Base-by-base conservation (phyloP, 2,113 vertebrate genomes). In the Notarius lentiginosus region DNA sequence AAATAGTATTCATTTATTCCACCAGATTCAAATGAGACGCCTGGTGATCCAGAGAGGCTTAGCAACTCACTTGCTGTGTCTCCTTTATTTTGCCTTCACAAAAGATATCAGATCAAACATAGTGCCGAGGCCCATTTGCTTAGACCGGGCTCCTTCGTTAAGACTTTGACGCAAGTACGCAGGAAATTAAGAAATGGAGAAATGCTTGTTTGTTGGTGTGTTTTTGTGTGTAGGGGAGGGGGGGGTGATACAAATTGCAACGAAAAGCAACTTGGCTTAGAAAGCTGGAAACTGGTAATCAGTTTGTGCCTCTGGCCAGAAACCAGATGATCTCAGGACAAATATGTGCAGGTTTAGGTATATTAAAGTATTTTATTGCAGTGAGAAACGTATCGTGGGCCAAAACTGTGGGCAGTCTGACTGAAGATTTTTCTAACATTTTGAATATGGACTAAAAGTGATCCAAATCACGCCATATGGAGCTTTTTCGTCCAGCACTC, bases 131-230 rank as follows among this genome's bases (percentile, higher is more conserved):
- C 84, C 81, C 75, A 84, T 84, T 89, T 77, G 58, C 81, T 84
- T 86, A 60, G 85, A 51, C 85, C 58, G 49, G 76, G 82, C 82
- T 83, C 66, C 85, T 89, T 87, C 83, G 83, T 89, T 89, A 89
- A 84, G 88, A 86, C 65, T 87, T 89, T 89, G 88, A 89, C 73
- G 73, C 73, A 86, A 86, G 75, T 81, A 79, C 51, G 82, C 85
- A 89, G 85, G 85, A 89, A 89, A 89, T 89, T 87, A 87, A 87
- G 85, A 60, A 41, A 89, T 87, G 83, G 66, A 66, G 55, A 83
- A 87, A 76, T 87, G 83, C 70, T 82, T 83, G 79, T 83, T 83
- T 79, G 72, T 86, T 80, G 22, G 53, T 70, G 77, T 70, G 85
- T 80, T 51, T 79, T 60, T 79, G 72, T 73, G 22, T 84, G 68